Base-by-base conservation (phyloP, 2,797 vertebrate species). In the Pseudochirops cupreus region DNA sequence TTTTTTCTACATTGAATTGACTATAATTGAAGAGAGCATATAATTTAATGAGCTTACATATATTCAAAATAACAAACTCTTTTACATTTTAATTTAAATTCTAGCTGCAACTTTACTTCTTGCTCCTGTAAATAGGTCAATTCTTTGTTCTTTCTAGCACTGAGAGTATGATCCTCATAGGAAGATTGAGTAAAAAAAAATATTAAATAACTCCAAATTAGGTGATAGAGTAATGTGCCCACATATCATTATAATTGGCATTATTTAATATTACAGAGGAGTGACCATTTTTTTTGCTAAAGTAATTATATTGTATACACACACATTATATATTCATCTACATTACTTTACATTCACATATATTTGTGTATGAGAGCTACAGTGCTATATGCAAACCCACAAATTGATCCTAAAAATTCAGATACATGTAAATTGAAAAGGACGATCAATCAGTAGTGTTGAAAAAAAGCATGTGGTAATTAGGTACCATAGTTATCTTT, bases 1-100 rank as follows among this genome's bases (percentile, higher is more conserved):
- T 67, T 91, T 96, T 95, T 91, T 50, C 0, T 33, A 13, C n/a
- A n/a, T 92, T 96, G 39, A 5, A 55, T 29, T 94, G 26, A 14
- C 2, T 24, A 7, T 46, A 95, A 57, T 90, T 90, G 9, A 96
- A 94, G 62, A 3, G n/a, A n/a, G 82, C 92, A 62, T 87, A 58
- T 74, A 56, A 58, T 59, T 62, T n/a, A 95, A 31, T 91, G 29
- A 56, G 57, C 0, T 56, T 39, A 92, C 62, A 50, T 92, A 13
- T 96, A 93, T 62, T 31, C 94, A 50, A 91, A 95, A 94, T 87
- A 96, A 96, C 53, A 52, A 11, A 39, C 6, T 21, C 67, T 39
- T 82, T 46, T 82, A 93, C 56, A 96, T 93, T 94, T 96, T 95
- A 90, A 93, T 96, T 95, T 91, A 93, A 91, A 46, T 91, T 89